Conservation (phyloP, 2,113 vertebrate species). For the Forbesichthys papilliferus region DNA sequence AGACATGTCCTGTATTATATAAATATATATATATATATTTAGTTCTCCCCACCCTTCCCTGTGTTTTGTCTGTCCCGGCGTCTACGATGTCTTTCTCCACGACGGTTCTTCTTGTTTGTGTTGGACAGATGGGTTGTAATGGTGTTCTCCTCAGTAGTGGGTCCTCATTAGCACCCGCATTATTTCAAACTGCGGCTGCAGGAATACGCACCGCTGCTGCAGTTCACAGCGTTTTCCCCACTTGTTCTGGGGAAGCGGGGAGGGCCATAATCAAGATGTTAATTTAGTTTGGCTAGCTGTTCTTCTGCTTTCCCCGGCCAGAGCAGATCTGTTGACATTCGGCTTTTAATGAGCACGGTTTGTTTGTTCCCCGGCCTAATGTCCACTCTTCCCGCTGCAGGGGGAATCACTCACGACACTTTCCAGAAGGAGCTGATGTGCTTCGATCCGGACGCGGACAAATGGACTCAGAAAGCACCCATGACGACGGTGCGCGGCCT, state of each 20-base stretch:
- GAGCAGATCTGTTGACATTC: conserved; percentile 18
- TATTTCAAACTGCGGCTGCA: conserved; percentile 11
- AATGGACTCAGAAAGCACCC: conserved; percentile 96
- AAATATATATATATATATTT: not conserved
- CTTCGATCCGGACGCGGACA: conserved; percentile 96
- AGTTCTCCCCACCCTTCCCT: conserved; percentile 43
- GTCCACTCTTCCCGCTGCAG: conserved; percentile 63
- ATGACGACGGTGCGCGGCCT: conserved; percentile 99
- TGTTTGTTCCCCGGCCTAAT: conserved; percentile 34
- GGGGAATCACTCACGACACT: conserved; percentile 98
- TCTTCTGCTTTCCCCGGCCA: conserved; percentile 14
- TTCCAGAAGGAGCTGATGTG: conserved; percentile 99
- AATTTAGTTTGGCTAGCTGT: not conserved
- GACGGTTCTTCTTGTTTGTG: not conserved
- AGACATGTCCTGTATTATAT: conserved; percentile 80
- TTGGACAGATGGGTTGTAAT: conserved; percentile 26
- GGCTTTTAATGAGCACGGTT: conserved; percentile 18
- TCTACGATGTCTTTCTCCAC: conserved; percentile 39
- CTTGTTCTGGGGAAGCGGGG: no score
- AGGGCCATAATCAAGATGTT: not conserved
- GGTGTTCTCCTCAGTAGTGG: conserved; percentile 29
- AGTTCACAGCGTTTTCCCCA: conserved; percentile 11
- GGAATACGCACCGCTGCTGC: conserved; percentile 1
- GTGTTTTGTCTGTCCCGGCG: conserved; percentile 45
- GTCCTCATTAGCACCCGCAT: conserved; percentile 17